phyloP scores from a whole-genome alignment of 2,113 vertebrate genomes.

The Cephalopholis sonnerati region DNA sequence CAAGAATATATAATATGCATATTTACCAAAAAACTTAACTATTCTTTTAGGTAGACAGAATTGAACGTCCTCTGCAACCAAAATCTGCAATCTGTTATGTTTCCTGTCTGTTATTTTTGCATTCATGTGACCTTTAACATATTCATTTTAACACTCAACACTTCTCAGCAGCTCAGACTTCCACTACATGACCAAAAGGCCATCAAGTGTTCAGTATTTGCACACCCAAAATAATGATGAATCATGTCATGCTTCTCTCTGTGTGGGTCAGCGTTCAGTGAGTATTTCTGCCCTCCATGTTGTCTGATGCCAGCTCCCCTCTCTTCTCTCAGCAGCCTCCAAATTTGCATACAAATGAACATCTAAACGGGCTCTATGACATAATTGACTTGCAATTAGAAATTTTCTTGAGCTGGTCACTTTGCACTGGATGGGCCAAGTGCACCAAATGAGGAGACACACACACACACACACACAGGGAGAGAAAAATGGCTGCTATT shows the following conservation, averaged over 20 bases:
- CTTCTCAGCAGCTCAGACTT: background rate
- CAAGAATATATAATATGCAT: too few species aligned
- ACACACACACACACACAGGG: slow-evolving; percentile 55
- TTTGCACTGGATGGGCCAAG: slow-evolving; percentile 82
- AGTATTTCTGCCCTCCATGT: slow-evolving; percentile 80
- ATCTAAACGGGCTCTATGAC: slow-evolving; percentile 89
- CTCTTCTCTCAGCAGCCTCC: slow-evolving; percentile 62
- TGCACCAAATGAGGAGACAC: slow-evolving; percentile 74
- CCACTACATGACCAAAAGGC: background rate
- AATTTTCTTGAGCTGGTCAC: slow-evolving; percentile 88
- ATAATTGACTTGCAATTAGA: slow-evolving; percentile 91
- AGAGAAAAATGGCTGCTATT: slow-evolving; percentile 84
- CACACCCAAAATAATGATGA: slow-evolving; percentile 34
- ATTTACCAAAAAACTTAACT: background rate
- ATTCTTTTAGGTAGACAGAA: background rate
- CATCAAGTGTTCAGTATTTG: background rate
- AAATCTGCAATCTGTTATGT: background rate
- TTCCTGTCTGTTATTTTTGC: background rate
- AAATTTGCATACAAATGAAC: slow-evolving; percentile 91
- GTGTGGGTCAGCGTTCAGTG: slow-evolving; percentile 53
- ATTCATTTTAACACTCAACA: background rate
- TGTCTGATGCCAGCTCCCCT: slow-evolving; percentile 71
- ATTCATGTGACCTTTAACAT: background rate
- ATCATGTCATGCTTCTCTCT: slow-evolving; percentile 34
- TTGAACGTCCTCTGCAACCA: background rate